phyloP scores from a whole-genome alignment of 2,888 invertebrate species.

The Spodoptera picta region DNA sequence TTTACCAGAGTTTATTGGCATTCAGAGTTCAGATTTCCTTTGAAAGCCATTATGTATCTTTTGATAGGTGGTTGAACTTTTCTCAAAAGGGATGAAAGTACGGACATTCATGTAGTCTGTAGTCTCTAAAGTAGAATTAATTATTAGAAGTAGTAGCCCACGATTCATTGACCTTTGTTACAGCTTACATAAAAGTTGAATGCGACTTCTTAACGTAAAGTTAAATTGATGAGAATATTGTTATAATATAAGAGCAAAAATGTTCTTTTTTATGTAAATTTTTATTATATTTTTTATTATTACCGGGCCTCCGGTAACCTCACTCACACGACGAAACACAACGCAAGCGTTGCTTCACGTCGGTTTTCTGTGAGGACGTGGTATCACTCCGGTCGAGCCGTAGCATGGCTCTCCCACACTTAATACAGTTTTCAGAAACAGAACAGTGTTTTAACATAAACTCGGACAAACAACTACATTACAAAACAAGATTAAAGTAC shows the following conservation, averaged over 20 bases:
- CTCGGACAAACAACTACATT: constrained; percentile 11
- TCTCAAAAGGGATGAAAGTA: constrained; percentile 41
- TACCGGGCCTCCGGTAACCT: too few species aligned
- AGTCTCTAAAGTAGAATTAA: constrained; percentile 33
- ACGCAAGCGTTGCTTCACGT: too few species aligned
- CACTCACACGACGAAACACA: too few species aligned
- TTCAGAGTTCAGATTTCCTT: constrained; percentile 1
- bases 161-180: constrained; percentile 17
- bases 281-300: too few species aligned
- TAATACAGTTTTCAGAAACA: background rate
- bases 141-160: too few species aligned
- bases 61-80: constrained; percentile 37
- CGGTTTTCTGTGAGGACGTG: too few species aligned
- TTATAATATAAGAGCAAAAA: constrained; percentile 17
- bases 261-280: background rate
- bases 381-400: too few species aligned
- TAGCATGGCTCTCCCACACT: too few species aligned
- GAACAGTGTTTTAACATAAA: constrained; percentile 10
- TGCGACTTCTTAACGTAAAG: constrained; percentile 7
- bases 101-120: constrained; percentile 12
- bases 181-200: constrained; percentile 14
- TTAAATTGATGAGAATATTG: constrained; percentile 29
- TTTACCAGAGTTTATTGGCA: too few species aligned
- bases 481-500: background rate
- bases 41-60: constrained; percentile 19